A percentile compares a stretch with the other conserved stretches of the same genome.
phyloP scores from a whole-genome alignment of 2,888 invertebrate genomes.

The Rhorus exstirpatorius region DNA sequence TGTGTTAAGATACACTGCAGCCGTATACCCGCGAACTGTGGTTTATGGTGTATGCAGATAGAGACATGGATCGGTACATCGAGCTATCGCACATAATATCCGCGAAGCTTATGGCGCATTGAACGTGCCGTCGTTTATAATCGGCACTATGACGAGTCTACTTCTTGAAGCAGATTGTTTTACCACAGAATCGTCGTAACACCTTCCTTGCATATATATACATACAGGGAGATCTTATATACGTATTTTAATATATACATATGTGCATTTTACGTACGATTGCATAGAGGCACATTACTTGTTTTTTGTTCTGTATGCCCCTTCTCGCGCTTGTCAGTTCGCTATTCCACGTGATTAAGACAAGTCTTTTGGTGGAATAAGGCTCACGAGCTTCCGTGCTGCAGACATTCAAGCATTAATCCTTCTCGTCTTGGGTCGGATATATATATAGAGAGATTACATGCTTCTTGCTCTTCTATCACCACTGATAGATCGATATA shows the following conservation, averaged over 20 bases:
- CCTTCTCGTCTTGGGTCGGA: slow-evolving; percentile 37
- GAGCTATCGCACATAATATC: slow-evolving; percentile 10
- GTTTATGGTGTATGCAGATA: not conserved
- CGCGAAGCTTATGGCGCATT: slow-evolving; percentile 3
- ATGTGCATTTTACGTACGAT: not conserved
- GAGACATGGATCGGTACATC: not conserved
- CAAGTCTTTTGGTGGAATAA: slow-evolving; percentile 39
- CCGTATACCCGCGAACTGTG: not conserved
- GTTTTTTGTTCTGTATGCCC: slow-evolving; percentile 37
- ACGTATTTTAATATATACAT: not conserved
- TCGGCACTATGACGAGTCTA: not conserved
- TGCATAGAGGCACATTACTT: slow-evolving; percentile 29
- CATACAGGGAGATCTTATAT: not conserved
- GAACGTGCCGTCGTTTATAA: slow-evolving; percentile 18
- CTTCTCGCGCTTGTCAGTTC: slow-evolving; percentile 33
- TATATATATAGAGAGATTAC: slow-evolving; percentile 13
- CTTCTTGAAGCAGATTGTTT: slow-evolving; percentile 23
- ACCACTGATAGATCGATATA: slow-evolving; percentile 51
- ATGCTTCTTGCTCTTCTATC: slow-evolving; percentile 56
- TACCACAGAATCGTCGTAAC: slow-evolving; percentile 9
- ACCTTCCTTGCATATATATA: not conserved
- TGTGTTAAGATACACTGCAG: slow-evolving; percentile 6
- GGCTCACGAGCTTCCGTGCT: slow-evolving; percentile 21
- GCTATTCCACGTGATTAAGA: slow-evolving; percentile 56
- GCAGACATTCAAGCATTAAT: slow-evolving; percentile 61